Base-by-base conservation (phyloP, 2,797 vertebrate species). In the Pelobates cultripes region DNA sequence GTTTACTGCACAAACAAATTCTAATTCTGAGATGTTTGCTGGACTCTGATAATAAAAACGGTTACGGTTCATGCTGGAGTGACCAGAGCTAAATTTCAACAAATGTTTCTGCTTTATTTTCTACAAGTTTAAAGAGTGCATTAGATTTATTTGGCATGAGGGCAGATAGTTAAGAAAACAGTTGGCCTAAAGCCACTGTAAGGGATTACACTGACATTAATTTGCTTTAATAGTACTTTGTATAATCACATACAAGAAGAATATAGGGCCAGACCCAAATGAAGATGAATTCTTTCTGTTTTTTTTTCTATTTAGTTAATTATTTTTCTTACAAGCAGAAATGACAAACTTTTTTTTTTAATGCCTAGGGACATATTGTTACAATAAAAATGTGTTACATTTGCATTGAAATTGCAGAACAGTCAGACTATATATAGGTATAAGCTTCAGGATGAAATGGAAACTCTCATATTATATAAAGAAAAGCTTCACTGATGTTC, bases 51-150 rank as follows among this genome's bases (percentile, higher is more conserved):
- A 15, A 10, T 71, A 14, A 40, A 43, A 53, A 44, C 12, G 10
- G 68, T 71, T 68, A 28, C n/a, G 55, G 55, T 73, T 55, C 43
- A 51, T 45, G 66, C 45, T 47, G 12, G 66, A 9, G 44, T 74
- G 57, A 81, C 43, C 40, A 42, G 66, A 61, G 15, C 2, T 12
- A 43, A 51, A 12, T 47, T 45, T 57, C 51, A 44, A 43, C 64
- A 80, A 73, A 73, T 61, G 60, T 66, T 79, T 55, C 78, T 72
- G 41, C 55, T 80, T 80, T 80, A 74, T 73, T 73, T 67, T 47
- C 44, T 74, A 40, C 61, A 6, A 67, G 13, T 43, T 47, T 57
- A 13, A 45, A 80, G 13, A 43, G 41, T 69, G 51, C 14, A 69
- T 68, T 43, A 42, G 63, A 74, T 80, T 74, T 66, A 79, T 73